Evolutionary conservation across 2,888 invertebrate genomes (phyloP), one percentile per base, ranked within the genome.

Genomic region (Athripsodes cinereus): DNA sequence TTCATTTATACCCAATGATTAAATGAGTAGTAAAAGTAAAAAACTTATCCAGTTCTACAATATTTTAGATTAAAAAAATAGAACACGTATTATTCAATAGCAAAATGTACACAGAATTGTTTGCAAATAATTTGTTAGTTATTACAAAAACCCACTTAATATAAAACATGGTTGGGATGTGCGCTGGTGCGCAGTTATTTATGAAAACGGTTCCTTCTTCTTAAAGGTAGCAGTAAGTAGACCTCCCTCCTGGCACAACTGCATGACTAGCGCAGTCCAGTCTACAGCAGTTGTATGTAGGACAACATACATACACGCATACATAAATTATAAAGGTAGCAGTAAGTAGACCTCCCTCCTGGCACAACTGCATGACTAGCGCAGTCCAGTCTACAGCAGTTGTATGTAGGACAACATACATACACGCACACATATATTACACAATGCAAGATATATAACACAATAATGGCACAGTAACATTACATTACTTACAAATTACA

Each of bases 51-150:
- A 52, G 58, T 58, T 60, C 60, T 60, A 62, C 51, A 53, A 58
- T 40, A 40, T 57, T 62, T 62, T 62, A 62, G 60, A 62, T 62
- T 58, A 62, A 59, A 62, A 62, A 62, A 62, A 62, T 62, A 62
- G 62, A 60, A 62, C 60, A 60, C 60, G 62, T 62, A 62, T 40
- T 40, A 40, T 62, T 55, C 57, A 60, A 62, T 62, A 62, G 62
- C 62, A 55, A 62, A 60, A 62, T 62, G 62, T 60, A 62, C 62
- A 60, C 60, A 55, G 58, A 58, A 60, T 60, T 60, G 60, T 60
- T 60, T 60, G 58, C 60, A 58, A 60, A 58, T 60, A 56, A 62
- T 26, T 59, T 52, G 56, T 60, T 60, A 62, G 56, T 60, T 62
- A n/a, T n/a, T n/a, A 62, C 62, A 62, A 62, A 62, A 60, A 51